Evolutionary conservation across 2,888 invertebrate species (phyloP), one percentile per base, ranked within the genome.

Genomic region (Cacoxenus indagator): DNA sequence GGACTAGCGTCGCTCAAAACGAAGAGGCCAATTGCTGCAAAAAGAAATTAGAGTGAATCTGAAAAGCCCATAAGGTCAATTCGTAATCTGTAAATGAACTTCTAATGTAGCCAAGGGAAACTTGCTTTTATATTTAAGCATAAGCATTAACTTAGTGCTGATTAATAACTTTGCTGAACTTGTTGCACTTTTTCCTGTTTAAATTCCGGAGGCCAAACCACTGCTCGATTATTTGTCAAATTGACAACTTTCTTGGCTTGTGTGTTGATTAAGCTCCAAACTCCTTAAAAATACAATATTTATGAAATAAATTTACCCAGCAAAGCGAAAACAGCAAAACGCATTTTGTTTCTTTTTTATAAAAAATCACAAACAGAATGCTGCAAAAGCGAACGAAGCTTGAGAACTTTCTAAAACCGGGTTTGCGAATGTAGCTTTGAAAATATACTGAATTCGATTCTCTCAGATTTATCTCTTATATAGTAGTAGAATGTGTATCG

Each of bases 311-410:
- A n/a, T 64, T 78, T 83, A 83, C 84, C 83, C 64, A 84, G 68
- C 59, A 84, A 74, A 73, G 72, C 78, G 72, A 75, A 77, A 71
- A 82, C 75, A 70, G 76, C 76, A 71, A 85, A 84, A 76, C 86
- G 86, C 86, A 86, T 86, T 78, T 80, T 80, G 70, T 72, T n/a
- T n/a, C n/a, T n/a, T n/a, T n/a, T n/a, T n/a, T n/a, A n/a, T 74
- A 73, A 73, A 29, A 54, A 2, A 22, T 3, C 22, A 59, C 27
- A 43, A 27, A 45, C 37, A 69, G 70, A 74, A 72, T 77, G 76
- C 67, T 70, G 67, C 67, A 69, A 72, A 71, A 55, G 69, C 14
- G 66, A 61, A 37, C 67, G 27, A 59, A 64, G 65, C 65, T 46
- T 27, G 6, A 37, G 9, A 69, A 29, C 26, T 65, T 68, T 61